phyloP scores from a whole-genome alignment of 2,888 invertebrate genomes.

The Heteromurus nitidus region DNA sequence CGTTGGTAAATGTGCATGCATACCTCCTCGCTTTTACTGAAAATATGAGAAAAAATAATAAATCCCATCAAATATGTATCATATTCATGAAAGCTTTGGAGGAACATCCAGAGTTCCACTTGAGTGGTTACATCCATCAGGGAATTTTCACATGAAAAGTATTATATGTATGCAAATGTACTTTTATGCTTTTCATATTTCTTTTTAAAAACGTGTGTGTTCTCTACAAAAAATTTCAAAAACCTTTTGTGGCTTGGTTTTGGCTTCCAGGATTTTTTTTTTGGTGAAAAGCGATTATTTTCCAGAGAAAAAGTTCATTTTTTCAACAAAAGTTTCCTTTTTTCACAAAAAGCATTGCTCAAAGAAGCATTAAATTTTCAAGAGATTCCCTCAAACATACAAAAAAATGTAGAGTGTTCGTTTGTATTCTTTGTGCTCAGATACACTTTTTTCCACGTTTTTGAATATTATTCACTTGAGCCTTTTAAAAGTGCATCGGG shows the following conservation, averaged over 20 bases:
- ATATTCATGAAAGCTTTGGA: no score
- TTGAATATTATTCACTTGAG: no score
- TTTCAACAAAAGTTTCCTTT: no score
- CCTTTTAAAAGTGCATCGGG: neutral
- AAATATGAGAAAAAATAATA: no score
- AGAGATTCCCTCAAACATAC: neutral
- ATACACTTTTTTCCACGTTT: neutral
- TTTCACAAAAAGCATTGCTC: neutral
- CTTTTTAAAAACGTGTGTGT: neutral
- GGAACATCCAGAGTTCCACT: neutral
- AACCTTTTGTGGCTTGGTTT: neutral
- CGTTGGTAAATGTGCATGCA: conserved; percentile 86
- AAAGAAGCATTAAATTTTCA: neutral
- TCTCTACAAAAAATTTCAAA: neutral
- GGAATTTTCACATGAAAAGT: conserved; percentile 2
- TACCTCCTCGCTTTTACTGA: conserved; percentile 83
- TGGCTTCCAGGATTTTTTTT: no score
- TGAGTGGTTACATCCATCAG: neutral
- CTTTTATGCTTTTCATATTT: neutral
- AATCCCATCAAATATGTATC: conserved; percentile 32
- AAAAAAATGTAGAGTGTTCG: neutral
- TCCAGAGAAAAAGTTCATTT: neutral
- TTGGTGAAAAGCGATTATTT: neutral
- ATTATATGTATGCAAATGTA: no score
- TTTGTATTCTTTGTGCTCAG: neutral